Evolutionary conservation across 2,888 invertebrate genomes (phyloP).

Genomic region (Caenorhabditis imperialis): DNA sequence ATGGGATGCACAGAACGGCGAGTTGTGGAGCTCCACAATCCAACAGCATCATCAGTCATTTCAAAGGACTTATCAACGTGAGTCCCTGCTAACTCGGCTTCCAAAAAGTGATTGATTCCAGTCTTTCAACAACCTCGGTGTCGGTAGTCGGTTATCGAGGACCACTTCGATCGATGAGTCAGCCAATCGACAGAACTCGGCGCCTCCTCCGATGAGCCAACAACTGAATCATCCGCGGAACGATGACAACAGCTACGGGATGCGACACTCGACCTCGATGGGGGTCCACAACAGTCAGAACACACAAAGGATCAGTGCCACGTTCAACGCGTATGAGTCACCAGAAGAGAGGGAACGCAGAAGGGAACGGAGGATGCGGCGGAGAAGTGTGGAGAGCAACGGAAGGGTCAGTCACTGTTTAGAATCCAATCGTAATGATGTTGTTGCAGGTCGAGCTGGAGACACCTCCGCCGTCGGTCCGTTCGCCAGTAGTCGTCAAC

Average conservation of each 20-base stretch:
- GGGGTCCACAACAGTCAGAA: conserved; percentile 35
- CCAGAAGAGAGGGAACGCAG: conserved; percentile 63
- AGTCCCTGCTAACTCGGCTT: conserved; percentile 14
- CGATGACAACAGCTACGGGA: conserved; percentile 40
- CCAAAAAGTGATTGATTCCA: conserved; percentile 35
- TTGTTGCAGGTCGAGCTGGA: conserved; percentile 46
- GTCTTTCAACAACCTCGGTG: conserved; percentile 70
- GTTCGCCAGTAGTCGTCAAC: conserved; percentile 60
- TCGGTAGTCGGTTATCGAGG: conserved; percentile 62
- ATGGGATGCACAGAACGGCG: conserved; percentile 63
- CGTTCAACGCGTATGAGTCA: conserved; percentile 51
- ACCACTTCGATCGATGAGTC: conserved; percentile 67
- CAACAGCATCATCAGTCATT: conserved; percentile 69
- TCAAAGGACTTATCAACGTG: conserved; percentile 75
- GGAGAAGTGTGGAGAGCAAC: conserved; percentile 65
- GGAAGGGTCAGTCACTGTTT: conserved; percentile 53
- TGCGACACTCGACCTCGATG: conserved; percentile 58
- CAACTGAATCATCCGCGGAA: conserved; percentile 14
- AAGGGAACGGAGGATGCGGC: conserved; percentile 62
- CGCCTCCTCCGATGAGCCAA: conserved; percentile 15
- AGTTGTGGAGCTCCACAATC: conserved; percentile 64
- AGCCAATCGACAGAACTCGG: conserved; percentile 38
- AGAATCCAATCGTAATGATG: no score
- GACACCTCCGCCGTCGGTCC: conserved; percentile 52
- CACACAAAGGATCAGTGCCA: conserved; percentile 52